Base-by-base conservation (phyloP, 53 echinoderm and acorn worm genomes). In the Crossaster papposus region DNA sequence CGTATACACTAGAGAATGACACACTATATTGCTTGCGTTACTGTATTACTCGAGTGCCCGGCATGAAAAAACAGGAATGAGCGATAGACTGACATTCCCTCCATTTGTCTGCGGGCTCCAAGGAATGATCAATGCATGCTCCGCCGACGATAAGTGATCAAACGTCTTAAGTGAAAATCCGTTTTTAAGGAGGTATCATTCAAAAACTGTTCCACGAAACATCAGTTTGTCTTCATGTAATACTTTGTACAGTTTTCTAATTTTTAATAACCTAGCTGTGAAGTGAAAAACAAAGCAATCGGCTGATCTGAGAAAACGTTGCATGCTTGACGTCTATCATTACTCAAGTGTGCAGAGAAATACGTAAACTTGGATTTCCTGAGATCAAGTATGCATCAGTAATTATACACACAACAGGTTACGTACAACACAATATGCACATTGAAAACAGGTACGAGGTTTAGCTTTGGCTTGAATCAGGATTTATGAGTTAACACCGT, bases 1-100 rank as follows among this genome's bases (percentile, higher is more conserved):
- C 77, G 34, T 86, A 86, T 86, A 86, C 86, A 86, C 86, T 75
- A 75, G 86, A 86, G 86, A 76, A 86, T 23, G 86, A 86, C 86
- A 86, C 86, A 86, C 86, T 86, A 86, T 86, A 53, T 86, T 62
- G 58, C 55, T 73, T 76, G 86, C 55, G 55, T 75, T 86, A 86
- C 86, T 86, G 86, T 86, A 86, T 86, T 86, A 86, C 86, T 86
- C 86, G 53, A 86, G 86, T 76, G 86, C 35, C 33, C 20, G 32
- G 54, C 26, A 74, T 75, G 75, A 75, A 74, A n/a, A 86, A 86
- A 75, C 38, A 86, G 37, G 76, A 74, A 34, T 36, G 62, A 76
- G 86, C 74, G 75, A 86, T 54, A 75, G 86, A 35, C 86, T 86
- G 86, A 76, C 37, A 35, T 33, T 54, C 58, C 11, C 84, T 72